These are phyloP conservation scores for Actias luna DNA, from an alignment of 2,888 invertebrate genomes.

Conservation along the genomic window DNA sequence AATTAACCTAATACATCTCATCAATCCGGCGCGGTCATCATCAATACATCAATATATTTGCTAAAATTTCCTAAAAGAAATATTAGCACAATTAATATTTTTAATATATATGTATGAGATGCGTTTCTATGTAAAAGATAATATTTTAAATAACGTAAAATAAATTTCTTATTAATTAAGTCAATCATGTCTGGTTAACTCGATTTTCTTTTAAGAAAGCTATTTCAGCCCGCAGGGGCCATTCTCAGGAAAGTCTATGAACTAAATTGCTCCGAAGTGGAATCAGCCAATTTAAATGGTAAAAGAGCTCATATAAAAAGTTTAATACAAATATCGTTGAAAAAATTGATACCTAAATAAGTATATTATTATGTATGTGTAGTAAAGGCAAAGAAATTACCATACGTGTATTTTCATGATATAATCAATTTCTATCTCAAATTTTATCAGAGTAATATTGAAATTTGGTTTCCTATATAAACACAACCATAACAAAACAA, in stretches of 20 bases:
- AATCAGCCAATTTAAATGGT: constrained; percentile 74
- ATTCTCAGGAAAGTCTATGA: constrained; percentile 52
- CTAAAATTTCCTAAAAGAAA: too few relatives aligned
- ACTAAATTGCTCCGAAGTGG: constrained; percentile 67
- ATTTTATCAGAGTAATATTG: too few relatives aligned
- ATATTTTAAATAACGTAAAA: constrained; percentile 47
- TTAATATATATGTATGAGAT: too few relatives aligned
- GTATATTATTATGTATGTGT: not conserved
- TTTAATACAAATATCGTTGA: constrained; percentile 50
- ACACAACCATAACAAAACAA: too few relatives aligned
- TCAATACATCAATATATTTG: too few relatives aligned
- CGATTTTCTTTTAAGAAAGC: constrained; percentile 74
- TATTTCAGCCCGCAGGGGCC: constrained; percentile 73
- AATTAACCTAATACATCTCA: not conserved
- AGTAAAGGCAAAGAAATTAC: too few relatives aligned
- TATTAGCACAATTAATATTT: not conserved
- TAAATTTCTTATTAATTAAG: constrained; percentile 66
- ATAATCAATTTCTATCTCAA: too few relatives aligned
- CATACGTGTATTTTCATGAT: too few relatives aligned
- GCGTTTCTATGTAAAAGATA: not conserved
- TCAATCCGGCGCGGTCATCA: not conserved
- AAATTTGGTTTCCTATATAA: too few relatives aligned
- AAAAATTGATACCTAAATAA: not conserved
- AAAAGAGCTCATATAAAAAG: constrained; percentile 68
- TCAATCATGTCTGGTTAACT: constrained; percentile 74